A percentile compares a stretch with the other conserved stretches of the same genome.
phyloP scores from a whole-genome alignment of 2,797 vertebrate genomes.

The Poeciliopsis turneri region DNA sequence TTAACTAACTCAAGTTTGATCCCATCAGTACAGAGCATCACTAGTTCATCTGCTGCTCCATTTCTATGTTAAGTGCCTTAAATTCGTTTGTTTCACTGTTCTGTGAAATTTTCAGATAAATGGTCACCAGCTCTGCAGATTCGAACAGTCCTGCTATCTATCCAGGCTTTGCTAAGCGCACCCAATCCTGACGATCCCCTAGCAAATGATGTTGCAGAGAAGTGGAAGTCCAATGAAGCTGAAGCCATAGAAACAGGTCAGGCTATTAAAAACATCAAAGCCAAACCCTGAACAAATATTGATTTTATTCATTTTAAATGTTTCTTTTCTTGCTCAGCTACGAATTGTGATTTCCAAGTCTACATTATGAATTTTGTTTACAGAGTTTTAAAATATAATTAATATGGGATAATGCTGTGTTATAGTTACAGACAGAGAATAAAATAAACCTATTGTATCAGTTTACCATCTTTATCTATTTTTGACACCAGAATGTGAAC shows the following conservation, averaged over 20 bases:
- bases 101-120: constrained; percentile 85
- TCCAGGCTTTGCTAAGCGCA: constrained; percentile 99
- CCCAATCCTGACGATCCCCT: constrained; percentile 98
- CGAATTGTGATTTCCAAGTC: background rate
- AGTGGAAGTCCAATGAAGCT: constrained; percentile 97
- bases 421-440: background rate
- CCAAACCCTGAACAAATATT: background rate
- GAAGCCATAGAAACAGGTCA: constrained; percentile 99
- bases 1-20: background rate
- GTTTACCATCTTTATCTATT: background rate
- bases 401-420: background rate
- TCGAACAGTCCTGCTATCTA: constrained; percentile 97
- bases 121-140: constrained; percentile 99
- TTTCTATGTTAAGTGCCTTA: background rate
- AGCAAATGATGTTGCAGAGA: constrained; percentile 98
- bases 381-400: background rate
- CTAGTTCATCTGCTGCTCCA: background rate
- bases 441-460: background rate
- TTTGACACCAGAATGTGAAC: background rate
- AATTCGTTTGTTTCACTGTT: background rate
- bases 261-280: background rate
- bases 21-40: background rate
- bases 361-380: background rate
- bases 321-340: background rate
- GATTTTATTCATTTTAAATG: background rate